Conservation (phyloP, 2,113 vertebrate genomes). For the Corythoichthys intestinalis region DNA sequence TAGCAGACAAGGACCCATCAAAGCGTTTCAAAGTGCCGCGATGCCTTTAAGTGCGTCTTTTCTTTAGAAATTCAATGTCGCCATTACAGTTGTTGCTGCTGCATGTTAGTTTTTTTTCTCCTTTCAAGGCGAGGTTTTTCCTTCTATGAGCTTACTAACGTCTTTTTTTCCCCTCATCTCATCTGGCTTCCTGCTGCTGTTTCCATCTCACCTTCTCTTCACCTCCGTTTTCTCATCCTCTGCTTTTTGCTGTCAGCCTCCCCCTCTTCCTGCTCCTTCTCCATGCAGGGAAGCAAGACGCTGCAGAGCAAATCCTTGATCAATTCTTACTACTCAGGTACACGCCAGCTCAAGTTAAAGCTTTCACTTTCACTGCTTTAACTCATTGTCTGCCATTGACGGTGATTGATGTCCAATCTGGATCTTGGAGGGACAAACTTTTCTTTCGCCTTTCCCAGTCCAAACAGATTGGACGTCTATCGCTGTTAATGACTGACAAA, state of each 20-base stretch:
- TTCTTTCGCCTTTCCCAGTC: no score
- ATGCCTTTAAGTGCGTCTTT: conserved; percentile 17
- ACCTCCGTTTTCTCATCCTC: conserved; percentile 75
- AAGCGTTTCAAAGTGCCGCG: neutral
- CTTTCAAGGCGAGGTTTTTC: conserved; percentile 18
- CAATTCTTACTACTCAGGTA: conserved; percentile 83
- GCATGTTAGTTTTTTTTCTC: conserved; percentile 3
- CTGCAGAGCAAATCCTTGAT: conserved; percentile 84
- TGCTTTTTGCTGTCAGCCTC: conserved; percentile 65
- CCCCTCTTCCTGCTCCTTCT: conserved; percentile 84
- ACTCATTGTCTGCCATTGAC: no score
- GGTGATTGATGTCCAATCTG: no score
- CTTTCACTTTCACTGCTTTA: no score
- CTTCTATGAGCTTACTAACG: conserved; percentile 8
- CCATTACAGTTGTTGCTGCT: conserved; percentile 31
- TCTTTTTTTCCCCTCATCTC: neutral
- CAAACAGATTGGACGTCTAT: no score
- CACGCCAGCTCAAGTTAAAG: neutral
- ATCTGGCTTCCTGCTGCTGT: conserved; percentile 76
- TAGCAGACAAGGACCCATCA: no score
- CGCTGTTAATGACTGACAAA: no score
- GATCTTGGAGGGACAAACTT: no score
- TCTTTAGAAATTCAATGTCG: conserved; percentile 17
- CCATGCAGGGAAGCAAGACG: conserved; percentile 84
- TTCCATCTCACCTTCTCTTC: conserved; percentile 64